A percentile compares a stretch with the other conserved stretches of the same genome.
Evolutionary conservation across 2,797 vertebrate species (phyloP).

Genomic region (Sus cebifrons): DNA sequence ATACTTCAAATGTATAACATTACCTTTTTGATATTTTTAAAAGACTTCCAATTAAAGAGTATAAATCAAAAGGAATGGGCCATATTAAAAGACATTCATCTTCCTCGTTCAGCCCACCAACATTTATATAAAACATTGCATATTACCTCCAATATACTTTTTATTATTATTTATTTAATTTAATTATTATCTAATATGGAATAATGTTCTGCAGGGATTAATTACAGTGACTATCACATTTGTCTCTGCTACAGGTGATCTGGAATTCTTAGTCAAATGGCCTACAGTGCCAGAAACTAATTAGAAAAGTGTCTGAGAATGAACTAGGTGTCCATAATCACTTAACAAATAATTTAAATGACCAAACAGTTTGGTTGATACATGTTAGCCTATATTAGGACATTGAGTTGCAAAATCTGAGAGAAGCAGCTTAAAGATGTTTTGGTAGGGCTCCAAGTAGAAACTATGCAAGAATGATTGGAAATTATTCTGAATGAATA

Average conservation of each 20-base stretch:
- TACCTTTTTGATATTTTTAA: slow-evolving; percentile 16
- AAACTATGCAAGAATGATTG: slow-evolving; percentile 67
- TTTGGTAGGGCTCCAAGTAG: slow-evolving; percentile 82
- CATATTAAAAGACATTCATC: neutral
- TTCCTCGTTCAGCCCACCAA: neutral
- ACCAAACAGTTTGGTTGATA: slow-evolving; percentile 69
- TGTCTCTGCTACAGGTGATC: slow-evolving; percentile 61
- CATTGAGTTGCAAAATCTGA: slow-evolving; percentile 69
- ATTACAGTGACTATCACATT: slow-evolving; percentile 62
- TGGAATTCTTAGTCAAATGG: slow-evolving; percentile 65
- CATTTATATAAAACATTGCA: neutral
- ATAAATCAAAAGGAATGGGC: slow-evolving; percentile 16
- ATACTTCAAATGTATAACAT: neutral
- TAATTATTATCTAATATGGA: slow-evolving; percentile 64
- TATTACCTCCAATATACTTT: neutral
- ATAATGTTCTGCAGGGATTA: slow-evolving; percentile 66
- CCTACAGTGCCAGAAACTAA: slow-evolving; percentile 1
- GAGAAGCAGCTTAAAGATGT: slow-evolving; percentile 77
- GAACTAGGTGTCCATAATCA: neutral
- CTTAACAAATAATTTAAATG: slow-evolving; percentile 27
- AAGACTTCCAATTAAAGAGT: neutral
- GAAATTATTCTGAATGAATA: slow-evolving; percentile 84
- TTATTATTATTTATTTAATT: slow-evolving; percentile 37
- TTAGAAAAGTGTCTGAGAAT: slow-evolving; percentile 9
- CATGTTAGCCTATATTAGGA: slow-evolving; percentile 71